phyloP scores from a whole-genome alignment of 1,140 invertebrate genomes.

The Temnothorax nylanderi region DNA sequence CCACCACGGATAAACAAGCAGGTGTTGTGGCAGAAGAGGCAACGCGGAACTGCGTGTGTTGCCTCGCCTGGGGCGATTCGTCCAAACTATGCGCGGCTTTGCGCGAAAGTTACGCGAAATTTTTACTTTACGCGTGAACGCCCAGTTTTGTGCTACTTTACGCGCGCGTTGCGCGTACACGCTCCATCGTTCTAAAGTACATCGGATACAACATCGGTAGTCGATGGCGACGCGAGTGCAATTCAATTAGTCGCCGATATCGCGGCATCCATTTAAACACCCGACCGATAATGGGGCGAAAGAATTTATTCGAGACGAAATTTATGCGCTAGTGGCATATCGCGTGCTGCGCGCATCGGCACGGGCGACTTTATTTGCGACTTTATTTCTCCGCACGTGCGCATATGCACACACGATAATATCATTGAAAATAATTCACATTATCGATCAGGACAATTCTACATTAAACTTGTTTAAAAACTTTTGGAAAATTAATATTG shows the following conservation, averaged over 20 bases:
- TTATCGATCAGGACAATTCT: neutral
- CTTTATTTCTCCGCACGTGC: slow-evolving; percentile 7
- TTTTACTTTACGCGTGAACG: slow-evolving; percentile 40
- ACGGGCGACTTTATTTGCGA: neutral
- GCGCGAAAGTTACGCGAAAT: slow-evolving; percentile 6
- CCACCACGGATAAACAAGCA: slow-evolving; percentile 64
- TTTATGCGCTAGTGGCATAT: slow-evolving; percentile 38
- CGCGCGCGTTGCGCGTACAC: slow-evolving; percentile 3
- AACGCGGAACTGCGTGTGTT: slow-evolving; percentile 6
- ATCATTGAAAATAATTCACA: slow-evolving; percentile 27
- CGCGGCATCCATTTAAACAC: slow-evolving; percentile 49
- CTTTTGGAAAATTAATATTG: slow-evolving; percentile 6
- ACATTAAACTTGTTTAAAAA: neutral
- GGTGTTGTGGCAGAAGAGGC: slow-evolving; percentile 27
- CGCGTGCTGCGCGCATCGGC: slow-evolving; percentile 9
- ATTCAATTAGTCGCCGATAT: slow-evolving; percentile 58
- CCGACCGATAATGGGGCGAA: slow-evolving; percentile 55
- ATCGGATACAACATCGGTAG: slow-evolving; percentile 14
- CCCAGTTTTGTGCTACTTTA: neutral
- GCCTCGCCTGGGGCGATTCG: slow-evolving; percentile 22
- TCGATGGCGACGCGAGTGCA: slow-evolving; percentile 37
- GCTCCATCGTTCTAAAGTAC: slow-evolving; percentile 31
- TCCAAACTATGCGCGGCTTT: slow-evolving; percentile 1
- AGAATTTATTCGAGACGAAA: slow-evolving; percentile 48
- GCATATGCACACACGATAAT: neutral